Conservation (phyloP, 2,797 vertebrate species). For the Enteromius fasciolatus region DNA sequence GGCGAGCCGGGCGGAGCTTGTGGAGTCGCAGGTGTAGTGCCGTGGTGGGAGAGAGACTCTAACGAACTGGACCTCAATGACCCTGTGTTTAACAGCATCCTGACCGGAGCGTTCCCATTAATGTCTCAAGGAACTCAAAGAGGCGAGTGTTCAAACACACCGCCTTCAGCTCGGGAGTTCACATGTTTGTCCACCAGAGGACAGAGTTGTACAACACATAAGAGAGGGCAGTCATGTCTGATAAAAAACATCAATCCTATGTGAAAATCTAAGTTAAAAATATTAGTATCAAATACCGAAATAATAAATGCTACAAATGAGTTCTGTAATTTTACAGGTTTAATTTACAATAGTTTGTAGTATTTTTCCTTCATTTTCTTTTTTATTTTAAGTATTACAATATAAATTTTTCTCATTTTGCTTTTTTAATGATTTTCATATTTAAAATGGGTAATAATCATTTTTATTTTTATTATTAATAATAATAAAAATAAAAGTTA, state of each 20-base stretch:
- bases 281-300: neutral
- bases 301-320: neutral
- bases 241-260: neutral
- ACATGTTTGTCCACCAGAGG: constrained; percentile 33
- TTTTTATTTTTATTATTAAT: no score
- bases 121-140: constrained; percentile 75
- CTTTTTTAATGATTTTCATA: neutral
- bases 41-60: constrained; percentile 95
- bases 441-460: neutral
- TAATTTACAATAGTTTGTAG: neutral
- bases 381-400: neutral
- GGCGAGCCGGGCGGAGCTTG: constrained; percentile 91
- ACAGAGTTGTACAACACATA: constrained; percentile 2
- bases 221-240: neutral
- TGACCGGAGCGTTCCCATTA: constrained; percentile 90
- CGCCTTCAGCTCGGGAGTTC: constrained; percentile 7
- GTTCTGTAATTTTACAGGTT: neutral
- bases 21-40: constrained; percentile 89
- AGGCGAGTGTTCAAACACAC: constrained; percentile 65
- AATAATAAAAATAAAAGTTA: neutral
- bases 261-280: neutral
- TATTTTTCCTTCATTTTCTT: neutral
- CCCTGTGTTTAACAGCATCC: constrained; percentile 93
- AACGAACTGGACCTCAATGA: constrained; percentile 86
- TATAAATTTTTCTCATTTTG: neutral